Evolutionary conservation across 2,888 invertebrate species (phyloP), one percentile per base, ranked within the genome.

Genomic region (Rotaria macrura): DNA sequence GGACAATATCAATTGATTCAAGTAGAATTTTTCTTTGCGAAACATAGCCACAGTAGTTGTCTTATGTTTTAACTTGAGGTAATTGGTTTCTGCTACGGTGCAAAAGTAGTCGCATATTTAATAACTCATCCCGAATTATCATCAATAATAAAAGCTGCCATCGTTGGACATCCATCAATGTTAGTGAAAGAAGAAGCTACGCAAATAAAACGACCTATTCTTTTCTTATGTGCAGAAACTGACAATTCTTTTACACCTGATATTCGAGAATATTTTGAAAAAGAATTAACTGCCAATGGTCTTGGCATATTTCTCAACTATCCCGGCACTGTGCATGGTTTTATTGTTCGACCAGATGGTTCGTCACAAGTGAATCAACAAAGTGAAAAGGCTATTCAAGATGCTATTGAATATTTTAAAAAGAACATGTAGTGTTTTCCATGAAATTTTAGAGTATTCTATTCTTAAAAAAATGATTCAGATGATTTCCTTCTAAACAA

Each of bases 1-100:
- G 74, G 43, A 79, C 74, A 79, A n/a, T 79, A 79, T 43, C 25
- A 79, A 25, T 79, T 43, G 1, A 79, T 79, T 79, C 74, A 79
- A 43, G 74, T 79, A 38, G n/a, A n/a, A n/a, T n/a, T n/a, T n/a
- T n/a, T n/a, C n/a, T n/a, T n/a, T n/a, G n/a, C n/a, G n/a, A n/a
- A n/a, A 49, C 9, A 49, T 49, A 49, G 17, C 14, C 17, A 7
- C 2, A 17, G 49, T 49, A 12, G 3, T n/a, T n/a, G 3, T 49
- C 17, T 14, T 49, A 12, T 17, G 17, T 49, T 49, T 49, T 49
- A 49, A n/a, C 17, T 49, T 17, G 14, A 49, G 49, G 49, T 49
- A 12, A 49, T 49, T 14, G 49, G 49, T 17, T 49, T 49, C 17
- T 49, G 49, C 17, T 49, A 49, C 17, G 49, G 49, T 17, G 49